Base-by-base conservation (phyloP, 2,113 vertebrate genomes). In the Azemiops feae region DNA sequence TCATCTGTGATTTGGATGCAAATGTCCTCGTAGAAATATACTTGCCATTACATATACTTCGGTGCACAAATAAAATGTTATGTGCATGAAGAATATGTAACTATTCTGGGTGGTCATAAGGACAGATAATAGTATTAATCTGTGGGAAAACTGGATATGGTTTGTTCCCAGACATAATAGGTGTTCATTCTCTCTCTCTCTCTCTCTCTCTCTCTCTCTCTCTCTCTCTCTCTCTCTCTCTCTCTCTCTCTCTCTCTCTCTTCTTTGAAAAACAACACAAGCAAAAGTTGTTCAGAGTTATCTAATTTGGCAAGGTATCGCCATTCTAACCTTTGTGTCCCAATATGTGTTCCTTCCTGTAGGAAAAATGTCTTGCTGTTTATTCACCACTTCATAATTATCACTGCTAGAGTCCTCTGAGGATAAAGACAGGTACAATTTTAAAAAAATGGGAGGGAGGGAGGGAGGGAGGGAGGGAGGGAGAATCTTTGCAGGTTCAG, bases 141-240 rank as follows among this genome's bases (percentile, higher is more conserved):
- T 55, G 81, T 97, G 97, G 96, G 96, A 97, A 97, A 95, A 90
- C 89, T 89, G 69, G 93, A 69, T 92, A 64, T 0, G 0, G 64
- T 27, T 11, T 88, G 95, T 97, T 97, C 96, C 95, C 97, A 97
- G 95, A 91, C 91, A 90, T 45, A 3, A 0, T 7, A 92, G 54
- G 91, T 89, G 86, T 91, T 57, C 0, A 0, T 55, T 94, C 85
- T 58, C 43, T 58, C 34, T 57, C 47, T 43, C 3, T 43, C 43
- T n/a, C n/a, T n/a, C n/a, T n/a, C n/a, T n/a, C 34, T 57, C 47
- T 94, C 85, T 58, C 43, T 58, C 34, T 57, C 47, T 94, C 85
- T 58, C 43, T 58, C 34, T 57, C 47, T 94, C 85, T 58, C 43
- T 58, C 34, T 57, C 47, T 94, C 85, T 58, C 43, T 58, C 34